Base-by-base conservation (phyloP, 2,113 vertebrate species). In the Laterallus jamaicensis region DNA sequence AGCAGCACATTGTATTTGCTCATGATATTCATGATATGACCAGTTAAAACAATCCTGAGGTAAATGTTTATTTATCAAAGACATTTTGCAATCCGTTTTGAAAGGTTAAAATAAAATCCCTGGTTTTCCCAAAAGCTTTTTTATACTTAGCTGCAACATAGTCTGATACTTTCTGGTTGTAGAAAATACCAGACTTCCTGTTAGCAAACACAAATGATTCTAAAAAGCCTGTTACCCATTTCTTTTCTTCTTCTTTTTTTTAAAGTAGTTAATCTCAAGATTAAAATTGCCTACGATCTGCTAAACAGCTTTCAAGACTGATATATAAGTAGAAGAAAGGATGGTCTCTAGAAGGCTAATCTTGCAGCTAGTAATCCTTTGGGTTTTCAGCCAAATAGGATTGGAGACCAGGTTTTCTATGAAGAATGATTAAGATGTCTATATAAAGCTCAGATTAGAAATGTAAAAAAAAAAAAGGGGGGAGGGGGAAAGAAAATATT, bases 371-470 rank as follows among this genome's bases (percentile, higher is more conserved):
- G 70, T 79, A 83, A 59, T 91, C 71, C 64, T 68, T 79, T 10
- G 37, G 40, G 32, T 58, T 82, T 88, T 85, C 77, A 93, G 52
- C 35, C 59, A 86, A 88, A 94, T 40, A 82, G 76, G 63, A 78
- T 55, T 94, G 79, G 55, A 93, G 35, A 64, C 15, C 40, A 68
- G 22, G 39, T 91, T 92, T 88, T 90, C 59, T 91, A 63, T 54
- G 63, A 86, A 64, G 63, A 90, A 88, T 91, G 64, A 80, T 94
- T 96, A 95, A 92, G 44, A 29, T 58, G 50, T 56, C 55, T 93
- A 17, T 67, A 64, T 77, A 97, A 96, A 96, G 12, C 26, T 93
- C 73, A 92, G 68, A 95, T 95, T 89, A 95, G n/a, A 42, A 91
- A 85, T 75, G 85, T 2, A 4, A 37, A 81, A 83, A 47, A 52